These are phyloP conservation scores for Mormyrops attenuatus DNA, from an alignment of 2,797 vertebrate genomes.

Conservation along the genomic window DNA sequence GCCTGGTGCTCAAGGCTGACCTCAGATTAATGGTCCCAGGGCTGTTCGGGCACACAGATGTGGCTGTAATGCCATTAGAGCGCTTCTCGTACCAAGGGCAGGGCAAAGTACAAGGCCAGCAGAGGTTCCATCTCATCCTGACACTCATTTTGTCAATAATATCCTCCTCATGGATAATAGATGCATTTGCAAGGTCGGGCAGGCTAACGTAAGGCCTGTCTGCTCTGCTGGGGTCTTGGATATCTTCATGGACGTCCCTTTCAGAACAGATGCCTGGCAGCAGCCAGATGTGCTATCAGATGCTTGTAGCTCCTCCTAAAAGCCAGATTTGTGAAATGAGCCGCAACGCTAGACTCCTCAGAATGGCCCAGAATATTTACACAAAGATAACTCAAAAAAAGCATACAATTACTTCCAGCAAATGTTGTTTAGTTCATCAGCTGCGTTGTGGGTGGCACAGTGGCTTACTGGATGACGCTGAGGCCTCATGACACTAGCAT, in stretches of 20 bases:
- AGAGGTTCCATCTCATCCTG: not conserved
- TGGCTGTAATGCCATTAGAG: slow-evolving; percentile 7
- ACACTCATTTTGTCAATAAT: slow-evolving; percentile 9
- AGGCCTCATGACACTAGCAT: not conserved
- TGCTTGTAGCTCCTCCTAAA: not conserved
- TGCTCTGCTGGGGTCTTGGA: not conserved
- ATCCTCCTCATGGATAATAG: not conserved
- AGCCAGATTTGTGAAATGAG: not conserved
- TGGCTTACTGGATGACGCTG: not conserved
- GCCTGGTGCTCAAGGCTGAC: not conserved
- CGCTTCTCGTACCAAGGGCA: not conserved
- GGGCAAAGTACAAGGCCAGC: not conserved
- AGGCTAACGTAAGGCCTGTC: not conserved
- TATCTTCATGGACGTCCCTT: not conserved
- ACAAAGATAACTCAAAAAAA: not conserved
- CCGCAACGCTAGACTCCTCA: not conserved
- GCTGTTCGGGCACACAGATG: not conserved
- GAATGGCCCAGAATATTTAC: not conserved
- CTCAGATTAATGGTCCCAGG: not conserved
- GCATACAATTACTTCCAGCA: not conserved
- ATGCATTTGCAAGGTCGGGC: not conserved
- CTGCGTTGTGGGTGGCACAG: not conserved
- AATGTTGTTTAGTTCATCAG: not conserved
- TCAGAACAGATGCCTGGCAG: not conserved
- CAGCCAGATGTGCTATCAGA: not conserved